A percentile compares a stretch with the other conserved stretches of the same genome.
phyloP scores from a whole-genome alignment of 2,888 invertebrate species.

The Papilio gigon region DNA sequence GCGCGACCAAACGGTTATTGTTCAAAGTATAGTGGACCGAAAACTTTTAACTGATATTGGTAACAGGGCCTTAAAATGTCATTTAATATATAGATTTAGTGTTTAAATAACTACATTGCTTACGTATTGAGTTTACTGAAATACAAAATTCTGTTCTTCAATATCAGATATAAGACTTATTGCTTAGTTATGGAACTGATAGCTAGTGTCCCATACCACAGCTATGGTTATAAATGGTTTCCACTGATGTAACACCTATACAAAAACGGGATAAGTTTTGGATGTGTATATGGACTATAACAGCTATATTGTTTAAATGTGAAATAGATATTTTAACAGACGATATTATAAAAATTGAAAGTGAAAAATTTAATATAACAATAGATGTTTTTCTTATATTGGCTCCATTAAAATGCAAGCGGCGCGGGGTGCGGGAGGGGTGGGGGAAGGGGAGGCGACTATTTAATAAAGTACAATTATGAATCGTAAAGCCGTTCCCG shows the following conservation, averaged over 20 bases:
- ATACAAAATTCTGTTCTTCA: too few species aligned
- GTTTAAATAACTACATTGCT: not conserved
- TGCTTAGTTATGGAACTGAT: too few species aligned
- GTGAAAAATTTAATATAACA: constrained; percentile 21
- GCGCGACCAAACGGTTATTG: not conserved
- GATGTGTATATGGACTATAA: too few species aligned
- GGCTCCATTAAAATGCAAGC: constrained; percentile 74
- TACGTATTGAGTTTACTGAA: not conserved
- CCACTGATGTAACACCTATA: too few species aligned
- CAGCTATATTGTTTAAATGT: too few species aligned
- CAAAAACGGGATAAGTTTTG: too few species aligned
- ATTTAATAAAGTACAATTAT: constrained; percentile 81
- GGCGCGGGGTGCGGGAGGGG: too few species aligned
- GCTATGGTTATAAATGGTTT: too few species aligned
- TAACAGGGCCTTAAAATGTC: not conserved
- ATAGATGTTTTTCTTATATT: constrained; percentile 9
- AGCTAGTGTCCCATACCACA: too few species aligned
- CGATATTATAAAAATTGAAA: not conserved
- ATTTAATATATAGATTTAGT: not conserved
- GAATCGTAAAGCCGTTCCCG: constrained; percentile 80
- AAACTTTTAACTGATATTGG: constrained; percentile 1
- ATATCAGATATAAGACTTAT: too few species aligned
- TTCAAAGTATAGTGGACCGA: not conserved
- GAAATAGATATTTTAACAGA: not conserved
- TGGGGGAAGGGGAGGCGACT: too few species aligned